Conservation (phyloP, 2,113 vertebrate genomes). For the Mola mola region DNA sequence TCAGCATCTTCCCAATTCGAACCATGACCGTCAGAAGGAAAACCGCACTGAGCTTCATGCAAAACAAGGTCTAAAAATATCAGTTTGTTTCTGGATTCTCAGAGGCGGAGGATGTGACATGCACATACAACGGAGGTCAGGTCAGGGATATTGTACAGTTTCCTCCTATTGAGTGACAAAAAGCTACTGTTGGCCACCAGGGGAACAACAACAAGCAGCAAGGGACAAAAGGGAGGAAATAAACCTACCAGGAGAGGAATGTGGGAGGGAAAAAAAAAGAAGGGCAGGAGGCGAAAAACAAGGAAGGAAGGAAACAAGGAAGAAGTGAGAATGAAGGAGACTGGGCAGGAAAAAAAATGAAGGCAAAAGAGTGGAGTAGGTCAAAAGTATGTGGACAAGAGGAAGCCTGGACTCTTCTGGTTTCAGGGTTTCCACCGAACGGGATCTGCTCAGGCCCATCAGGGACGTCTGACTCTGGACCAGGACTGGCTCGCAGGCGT, state of each 20-base stretch:
- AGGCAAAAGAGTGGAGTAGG: neutral
- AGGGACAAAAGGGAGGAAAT: constrained; percentile 67
- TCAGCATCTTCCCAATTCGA: neutral
- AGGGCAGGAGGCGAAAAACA: neutral
- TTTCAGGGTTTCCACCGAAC: neutral
- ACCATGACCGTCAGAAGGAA: neutral
- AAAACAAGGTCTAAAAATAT: constrained; percentile 52
- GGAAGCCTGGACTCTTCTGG: neutral
- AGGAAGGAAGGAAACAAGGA: constrained; percentile 2
- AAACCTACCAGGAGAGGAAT: constrained; percentile 29
- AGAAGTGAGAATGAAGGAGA: neutral
- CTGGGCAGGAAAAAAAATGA: neutral
- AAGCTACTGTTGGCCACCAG: constrained; percentile 40
- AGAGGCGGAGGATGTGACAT: constrained; percentile 37
- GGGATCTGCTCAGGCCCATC: neutral
- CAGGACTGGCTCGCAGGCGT: no score
- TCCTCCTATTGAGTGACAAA: constrained; percentile 71
- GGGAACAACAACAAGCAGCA: constrained; percentile 43
- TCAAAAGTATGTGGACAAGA: neutral
- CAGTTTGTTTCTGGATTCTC: constrained; percentile 34
- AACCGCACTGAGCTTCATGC: neutral
- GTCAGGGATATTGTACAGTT: constrained; percentile 56
- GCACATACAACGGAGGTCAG: constrained; percentile 26
- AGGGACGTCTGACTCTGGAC: neutral
- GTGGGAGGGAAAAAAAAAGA: neutral